Conservation (phyloP, 1,140 invertebrate species). For the Carposina sasakii region DNA sequence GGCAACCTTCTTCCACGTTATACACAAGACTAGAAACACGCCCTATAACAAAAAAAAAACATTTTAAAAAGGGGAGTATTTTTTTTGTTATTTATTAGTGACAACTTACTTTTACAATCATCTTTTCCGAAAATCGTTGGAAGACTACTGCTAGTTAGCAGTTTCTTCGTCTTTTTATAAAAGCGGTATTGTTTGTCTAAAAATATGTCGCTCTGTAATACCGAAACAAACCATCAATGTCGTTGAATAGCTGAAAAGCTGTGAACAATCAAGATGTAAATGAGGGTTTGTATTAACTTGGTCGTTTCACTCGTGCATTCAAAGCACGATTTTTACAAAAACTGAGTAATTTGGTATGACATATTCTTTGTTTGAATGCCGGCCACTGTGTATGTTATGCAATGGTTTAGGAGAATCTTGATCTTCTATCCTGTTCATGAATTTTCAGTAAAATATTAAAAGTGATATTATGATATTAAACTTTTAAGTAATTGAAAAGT, state of each 20-base stretch:
- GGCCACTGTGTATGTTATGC: constrained; percentile 37
- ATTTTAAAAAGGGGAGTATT: constrained; percentile 10
- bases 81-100: neutral
- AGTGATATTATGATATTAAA: too few species aligned
- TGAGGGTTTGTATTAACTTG: constrained; percentile 48
- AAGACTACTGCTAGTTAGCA: constrained; percentile 59
- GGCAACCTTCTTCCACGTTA: constrained; percentile 22
- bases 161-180: constrained; percentile 52
- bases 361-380: constrained; percentile 38
- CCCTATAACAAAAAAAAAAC: constrained; percentile 12
- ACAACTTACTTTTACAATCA: constrained; percentile 60
- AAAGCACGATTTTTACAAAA: constrained; percentile 49
- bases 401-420: constrained; percentile 36
- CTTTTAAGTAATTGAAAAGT: too few species aligned
- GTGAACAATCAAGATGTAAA: constrained; percentile 67
- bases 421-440: too few species aligned
- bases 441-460: too few species aligned
- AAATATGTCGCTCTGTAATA: constrained; percentile 65
- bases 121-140: constrained; percentile 52
- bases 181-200: constrained; percentile 47
- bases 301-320: constrained; percentile 49
- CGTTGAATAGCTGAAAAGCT: constrained; percentile 57
- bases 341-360: constrained; percentile 41
- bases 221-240: constrained; percentile 70
- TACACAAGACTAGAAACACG: constrained; percentile 32